Percentiles rank a stretch among this genome's conserved stretches.
These are phyloP conservation scores for Sandelia bainsii DNA, from an alignment of 2,797 vertebrate genomes.

Conservation along the genomic window DNA sequence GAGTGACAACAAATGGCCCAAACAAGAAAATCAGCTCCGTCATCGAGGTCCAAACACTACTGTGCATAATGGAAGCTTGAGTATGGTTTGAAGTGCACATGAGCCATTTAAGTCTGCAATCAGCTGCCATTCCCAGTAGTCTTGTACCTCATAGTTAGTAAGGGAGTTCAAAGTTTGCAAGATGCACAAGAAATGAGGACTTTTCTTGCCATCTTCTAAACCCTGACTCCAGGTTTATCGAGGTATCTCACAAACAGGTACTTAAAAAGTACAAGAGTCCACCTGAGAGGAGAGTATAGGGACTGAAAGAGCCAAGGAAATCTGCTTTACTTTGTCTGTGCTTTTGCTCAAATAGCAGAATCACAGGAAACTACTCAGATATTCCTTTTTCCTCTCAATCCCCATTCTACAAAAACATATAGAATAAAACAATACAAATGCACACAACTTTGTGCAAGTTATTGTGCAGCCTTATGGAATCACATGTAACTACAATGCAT, in stretches of 20 bases:
- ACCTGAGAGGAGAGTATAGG: slow-evolving; percentile 90
- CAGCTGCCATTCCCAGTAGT: slow-evolving; percentile 98
- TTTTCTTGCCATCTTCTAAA: slow-evolving; percentile 94
- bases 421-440: slow-evolving; percentile 84
- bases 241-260: slow-evolving; percentile 85
- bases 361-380: slow-evolving; percentile 94
- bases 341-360: slow-evolving; percentile 86
- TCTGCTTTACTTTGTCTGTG: slow-evolving; percentile 91
- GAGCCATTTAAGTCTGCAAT: slow-evolving; percentile 81
- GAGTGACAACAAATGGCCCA: slow-evolving; percentile 69
- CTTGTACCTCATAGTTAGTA: slow-evolving; percentile 97
- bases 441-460: slow-evolving; percentile 92
- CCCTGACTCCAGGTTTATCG: slow-evolving; percentile 86
- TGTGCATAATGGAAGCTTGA: slow-evolving; percentile 96
- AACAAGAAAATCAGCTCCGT: slow-evolving; percentile 71
- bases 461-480: slow-evolving; percentile 99
- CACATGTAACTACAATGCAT: slow-evolving; percentile 59
- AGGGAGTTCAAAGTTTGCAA: slow-evolving; percentile 94
- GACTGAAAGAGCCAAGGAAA: slow-evolving; percentile 93
- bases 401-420: slow-evolving; percentile 87
- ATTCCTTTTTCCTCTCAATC: slow-evolving; percentile 93
- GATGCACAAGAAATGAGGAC: slow-evolving; percentile 89
- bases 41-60: slow-evolving; percentile 92
- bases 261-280: slow-evolving; percentile 82
- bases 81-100: slow-evolving; percentile 68